A percentile compares a stretch with the other conserved stretches of the same genome.
Conservation (phyloP, 1,140 invertebrate species). For the Euwallacea fornicatus region DNA sequence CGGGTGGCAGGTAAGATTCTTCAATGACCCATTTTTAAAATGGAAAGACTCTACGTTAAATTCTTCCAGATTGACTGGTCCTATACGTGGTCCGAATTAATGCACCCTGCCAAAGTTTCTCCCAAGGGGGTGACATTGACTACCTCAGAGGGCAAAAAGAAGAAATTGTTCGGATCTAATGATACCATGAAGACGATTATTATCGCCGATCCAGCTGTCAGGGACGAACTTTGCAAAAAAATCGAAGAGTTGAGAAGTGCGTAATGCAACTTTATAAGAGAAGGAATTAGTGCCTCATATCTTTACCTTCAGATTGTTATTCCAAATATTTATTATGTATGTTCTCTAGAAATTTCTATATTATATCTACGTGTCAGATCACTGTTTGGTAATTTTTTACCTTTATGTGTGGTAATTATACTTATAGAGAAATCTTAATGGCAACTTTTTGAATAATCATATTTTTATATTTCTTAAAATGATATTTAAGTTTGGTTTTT, state of each 20-base stretch:
- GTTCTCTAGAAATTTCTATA: too few species aligned
- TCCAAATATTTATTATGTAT: too few species aligned
- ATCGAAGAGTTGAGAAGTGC: constrained; percentile 44
- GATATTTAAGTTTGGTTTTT: too few species aligned
- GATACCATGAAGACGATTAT: constrained; percentile 58
- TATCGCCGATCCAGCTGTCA: constrained; percentile 51
- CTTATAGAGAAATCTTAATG: too few species aligned
- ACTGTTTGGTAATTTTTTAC: too few species aligned
- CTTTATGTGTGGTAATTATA: too few species aligned
- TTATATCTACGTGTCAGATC: too few species aligned
- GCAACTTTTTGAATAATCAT: too few species aligned
- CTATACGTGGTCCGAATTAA: constrained; percentile 64
- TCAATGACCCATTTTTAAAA: not conserved
- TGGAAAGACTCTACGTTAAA: constrained; percentile 1
- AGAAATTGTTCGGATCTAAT: constrained; percentile 57
- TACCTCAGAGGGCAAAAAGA: constrained; percentile 56
- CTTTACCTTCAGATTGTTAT: too few species aligned
- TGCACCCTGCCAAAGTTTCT: constrained; percentile 56
- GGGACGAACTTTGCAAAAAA: constrained; percentile 44
- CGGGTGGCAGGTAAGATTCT: constrained; percentile 66
- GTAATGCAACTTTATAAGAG: constrained; percentile 1
- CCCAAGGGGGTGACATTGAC: constrained; percentile 60
- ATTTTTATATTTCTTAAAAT: too few species aligned
- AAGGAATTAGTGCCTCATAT: not conserved
- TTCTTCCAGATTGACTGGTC: constrained; percentile 62